Conservation (phyloP, 2,797 vertebrate genomes). For the Anniella stebbinsi region DNA sequence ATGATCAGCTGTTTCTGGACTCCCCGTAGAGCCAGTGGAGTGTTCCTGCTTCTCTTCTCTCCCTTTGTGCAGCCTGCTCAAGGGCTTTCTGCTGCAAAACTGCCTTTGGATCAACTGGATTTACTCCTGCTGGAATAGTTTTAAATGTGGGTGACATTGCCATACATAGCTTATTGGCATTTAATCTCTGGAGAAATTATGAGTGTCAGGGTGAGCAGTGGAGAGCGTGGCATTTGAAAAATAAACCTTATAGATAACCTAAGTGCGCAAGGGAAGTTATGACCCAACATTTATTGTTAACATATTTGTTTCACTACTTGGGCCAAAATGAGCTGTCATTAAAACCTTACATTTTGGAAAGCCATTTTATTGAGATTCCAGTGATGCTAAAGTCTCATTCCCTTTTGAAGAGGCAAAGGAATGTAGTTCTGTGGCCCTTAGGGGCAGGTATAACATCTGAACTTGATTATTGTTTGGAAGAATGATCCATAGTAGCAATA, state of each 20-base stretch:
- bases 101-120: slow-evolving; percentile 13
- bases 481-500: slow-evolving; percentile 48
- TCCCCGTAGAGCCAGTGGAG: too few relatives aligned
- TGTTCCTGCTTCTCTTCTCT: not conserved
- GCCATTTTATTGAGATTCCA: slow-evolving; percentile 73
- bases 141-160: slow-evolving; percentile 39
- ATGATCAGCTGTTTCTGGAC: not conserved
- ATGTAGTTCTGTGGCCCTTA: slow-evolving; percentile 64
- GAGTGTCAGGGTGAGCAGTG: slow-evolving; percentile 70
- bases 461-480: slow-evolving; percentile 68
- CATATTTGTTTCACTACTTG: slow-evolving; percentile 64
- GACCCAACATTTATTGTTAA: slow-evolving; percentile 70
- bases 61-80: not conserved
- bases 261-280: slow-evolving; percentile 63
- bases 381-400: slow-evolving; percentile 74
- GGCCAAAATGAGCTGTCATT: slow-evolving; percentile 70
- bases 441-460: slow-evolving; percentile 66
- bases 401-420: slow-evolving; percentile 72
- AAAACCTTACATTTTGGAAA: slow-evolving; percentile 59
- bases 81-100: not conserved
- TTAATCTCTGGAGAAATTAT: slow-evolving; percentile 69
- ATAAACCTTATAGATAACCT: slow-evolving; percentile 75
- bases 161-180: slow-evolving; percentile 73
- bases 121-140: slow-evolving; percentile 27
- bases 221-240: slow-evolving; percentile 59